These are phyloP conservation scores for Polypterus bichir DNA, from an alignment of 2,113 vertebrate species.

Conservation along the genomic window DNA sequence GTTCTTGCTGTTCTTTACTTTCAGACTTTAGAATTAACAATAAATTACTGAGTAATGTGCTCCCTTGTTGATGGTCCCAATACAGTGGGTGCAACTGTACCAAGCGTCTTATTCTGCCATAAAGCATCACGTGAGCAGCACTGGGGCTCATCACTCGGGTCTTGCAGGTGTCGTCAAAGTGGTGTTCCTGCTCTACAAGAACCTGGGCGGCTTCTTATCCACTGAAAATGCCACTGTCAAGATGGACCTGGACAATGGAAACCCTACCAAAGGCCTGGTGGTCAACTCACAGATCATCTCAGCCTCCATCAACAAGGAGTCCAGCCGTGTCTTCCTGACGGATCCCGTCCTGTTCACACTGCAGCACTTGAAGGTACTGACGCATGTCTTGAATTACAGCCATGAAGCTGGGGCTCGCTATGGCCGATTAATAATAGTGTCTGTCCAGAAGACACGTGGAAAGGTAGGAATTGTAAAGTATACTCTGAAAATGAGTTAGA, in stretches of 20 bases:
- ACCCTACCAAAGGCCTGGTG: constrained; percentile 47
- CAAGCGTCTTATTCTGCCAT: too few relatives aligned
- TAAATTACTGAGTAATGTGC: too few relatives aligned
- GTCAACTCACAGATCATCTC: constrained; percentile 84
- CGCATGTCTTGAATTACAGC: too few relatives aligned
- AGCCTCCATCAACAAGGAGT: constrained; percentile 86
- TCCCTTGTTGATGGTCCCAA: too few relatives aligned
- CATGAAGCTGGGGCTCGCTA: neutral
- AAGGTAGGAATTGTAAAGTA: too few relatives aligned
- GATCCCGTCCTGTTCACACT: constrained; percentile 82
- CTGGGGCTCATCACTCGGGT: neutral
- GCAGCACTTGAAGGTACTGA: constrained; percentile 66
- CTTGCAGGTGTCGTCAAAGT: constrained; percentile 78
- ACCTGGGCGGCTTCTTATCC: constrained; percentile 76
- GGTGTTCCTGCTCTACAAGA: constrained; percentile 83
- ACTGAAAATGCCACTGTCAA: constrained; percentile 82
- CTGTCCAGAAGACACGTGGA: too few relatives aligned
- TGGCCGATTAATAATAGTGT: neutral
- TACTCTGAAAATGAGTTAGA: too few relatives aligned
- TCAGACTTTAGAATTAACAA: too few relatives aligned
- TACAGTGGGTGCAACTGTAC: too few relatives aligned
- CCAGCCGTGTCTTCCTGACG: constrained; percentile 77
- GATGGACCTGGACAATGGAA: constrained; percentile 55
- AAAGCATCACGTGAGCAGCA: too few relatives aligned
- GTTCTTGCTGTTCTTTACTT: neutral